phyloP scores from a whole-genome alignment of 2,888 invertebrate species.

The Sesia apiformis region DNA sequence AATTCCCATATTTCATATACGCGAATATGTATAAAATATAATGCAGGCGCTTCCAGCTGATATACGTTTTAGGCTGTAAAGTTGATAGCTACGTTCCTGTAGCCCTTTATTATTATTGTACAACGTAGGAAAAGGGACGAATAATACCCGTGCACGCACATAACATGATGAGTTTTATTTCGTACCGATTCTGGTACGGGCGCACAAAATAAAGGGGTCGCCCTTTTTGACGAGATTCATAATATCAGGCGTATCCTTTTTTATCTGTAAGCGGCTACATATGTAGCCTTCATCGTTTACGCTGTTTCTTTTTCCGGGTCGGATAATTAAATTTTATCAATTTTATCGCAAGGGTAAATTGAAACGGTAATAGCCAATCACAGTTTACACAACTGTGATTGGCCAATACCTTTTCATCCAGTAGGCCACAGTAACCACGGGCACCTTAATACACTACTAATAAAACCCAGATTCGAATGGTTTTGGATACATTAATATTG shows the following conservation, averaged over 20 bases:
- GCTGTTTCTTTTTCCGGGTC: no score
- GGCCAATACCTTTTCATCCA: no score
- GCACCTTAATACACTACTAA: no score
- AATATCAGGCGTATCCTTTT: slow-evolving; percentile 20
- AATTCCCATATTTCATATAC: no score
- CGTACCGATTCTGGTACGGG: slow-evolving; percentile 2
- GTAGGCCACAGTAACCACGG: no score
- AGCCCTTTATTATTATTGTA: not conserved
- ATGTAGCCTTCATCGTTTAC: not conserved
- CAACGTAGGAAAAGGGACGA: not conserved
- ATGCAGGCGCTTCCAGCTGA: not conserved
- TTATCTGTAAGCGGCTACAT: slow-evolving; percentile 15
- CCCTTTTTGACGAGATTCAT: slow-evolving; percentile 22
- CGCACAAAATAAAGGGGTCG: slow-evolving; percentile 20
- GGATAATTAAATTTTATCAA: no score
- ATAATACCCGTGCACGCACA: not conserved
- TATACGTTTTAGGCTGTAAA: not conserved
- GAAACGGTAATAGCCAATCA: no score
- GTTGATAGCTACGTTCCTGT: not conserved
- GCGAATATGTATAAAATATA: not conserved
- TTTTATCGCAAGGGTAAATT: no score
- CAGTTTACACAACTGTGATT: no score
- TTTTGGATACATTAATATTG: no score
- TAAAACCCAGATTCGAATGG: no score
- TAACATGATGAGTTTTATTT: not conserved